A percentile compares a stretch with the other conserved stretches of the same genome.
Evolutionary conservation across 2,797 vertebrate species (phyloP).

Genomic region (Hirundo rustica): DNA sequence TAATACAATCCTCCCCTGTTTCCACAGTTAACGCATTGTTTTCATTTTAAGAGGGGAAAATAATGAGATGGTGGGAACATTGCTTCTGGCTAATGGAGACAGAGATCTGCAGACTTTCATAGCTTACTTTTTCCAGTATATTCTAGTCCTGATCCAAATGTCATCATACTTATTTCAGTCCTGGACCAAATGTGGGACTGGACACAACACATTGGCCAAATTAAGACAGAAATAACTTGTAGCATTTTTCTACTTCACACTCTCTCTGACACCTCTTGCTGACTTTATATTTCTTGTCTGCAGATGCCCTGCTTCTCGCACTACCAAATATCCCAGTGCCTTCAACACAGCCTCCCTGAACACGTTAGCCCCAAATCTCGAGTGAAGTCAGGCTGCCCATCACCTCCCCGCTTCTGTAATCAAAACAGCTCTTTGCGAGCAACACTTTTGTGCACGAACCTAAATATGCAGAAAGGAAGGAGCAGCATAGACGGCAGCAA

Average conservation of each 20-base stretch:
- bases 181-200: conserved; percentile 53
- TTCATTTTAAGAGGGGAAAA: conserved; percentile 56
- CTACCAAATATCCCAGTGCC: background rate
- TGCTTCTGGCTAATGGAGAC: conserved; percentile 13
- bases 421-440: background rate
- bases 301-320: background rate
- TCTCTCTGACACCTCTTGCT: background rate
- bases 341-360: background rate
- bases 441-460: background rate
- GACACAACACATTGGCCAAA: conserved; percentile 18
- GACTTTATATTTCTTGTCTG: background rate
- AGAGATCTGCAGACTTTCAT: conserved; percentile 12
- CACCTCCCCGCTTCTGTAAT: background rate
- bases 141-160: conserved; percentile 71
- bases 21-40: conserved; percentile 23
- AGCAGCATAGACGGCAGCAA: background rate
- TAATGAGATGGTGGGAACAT: conserved; percentile 27
- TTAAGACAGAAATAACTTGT: conserved; percentile 38
- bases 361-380: rapidly evolving
- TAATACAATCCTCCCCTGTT: conserved; percentile 19
- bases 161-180: conserved; percentile 60
- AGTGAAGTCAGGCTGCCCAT: background rate
- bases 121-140: conserved; percentile 62
- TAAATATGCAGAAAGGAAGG: background rate
- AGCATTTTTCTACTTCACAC: background rate